A percentile compares a stretch with the other conserved stretches of the same genome.
Evolutionary conservation across 2,113 vertebrate genomes (phyloP).

Genomic region (Callipepla californica): DNA sequence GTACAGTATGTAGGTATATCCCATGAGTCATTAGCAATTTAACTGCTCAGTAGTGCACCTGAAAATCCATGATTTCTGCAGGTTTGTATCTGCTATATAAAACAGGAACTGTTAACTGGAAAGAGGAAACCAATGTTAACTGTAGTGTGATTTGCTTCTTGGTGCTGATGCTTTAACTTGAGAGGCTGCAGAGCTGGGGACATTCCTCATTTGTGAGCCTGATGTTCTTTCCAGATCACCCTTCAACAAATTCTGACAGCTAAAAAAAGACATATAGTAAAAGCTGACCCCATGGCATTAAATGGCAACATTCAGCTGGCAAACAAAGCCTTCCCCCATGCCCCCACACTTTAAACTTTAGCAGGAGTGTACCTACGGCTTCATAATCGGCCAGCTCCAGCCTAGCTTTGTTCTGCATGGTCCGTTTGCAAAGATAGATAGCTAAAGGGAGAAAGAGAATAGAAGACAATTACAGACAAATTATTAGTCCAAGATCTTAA

Average conservation of each 20-base stretch:
- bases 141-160: neutral
- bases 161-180: neutral
- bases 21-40: neutral
- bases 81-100: neutral
- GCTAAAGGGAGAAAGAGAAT: conserved; percentile 78
- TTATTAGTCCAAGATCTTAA: neutral
- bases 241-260: neutral
- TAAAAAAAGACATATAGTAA: neutral
- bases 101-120: neutral
- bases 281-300: neutral
- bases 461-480: conserved; percentile 44
- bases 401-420: conserved; percentile 98
- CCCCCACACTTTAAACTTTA: conserved; percentile 17
- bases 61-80: neutral
- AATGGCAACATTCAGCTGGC: neutral
- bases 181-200: neutral
- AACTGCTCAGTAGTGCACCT: neutral
- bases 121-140: neutral
- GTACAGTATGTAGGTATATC: neutral
- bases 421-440: conserved; percentile 97
- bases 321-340: neutral
- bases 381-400: conserved; percentile 96
- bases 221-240: neutral
- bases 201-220: fast-evolving
- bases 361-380: conserved; percentile 88